Evolutionary conservation across 1,140 invertebrate genomes (phyloP).

Genomic region (Tetragnatha versicolor): DNA sequence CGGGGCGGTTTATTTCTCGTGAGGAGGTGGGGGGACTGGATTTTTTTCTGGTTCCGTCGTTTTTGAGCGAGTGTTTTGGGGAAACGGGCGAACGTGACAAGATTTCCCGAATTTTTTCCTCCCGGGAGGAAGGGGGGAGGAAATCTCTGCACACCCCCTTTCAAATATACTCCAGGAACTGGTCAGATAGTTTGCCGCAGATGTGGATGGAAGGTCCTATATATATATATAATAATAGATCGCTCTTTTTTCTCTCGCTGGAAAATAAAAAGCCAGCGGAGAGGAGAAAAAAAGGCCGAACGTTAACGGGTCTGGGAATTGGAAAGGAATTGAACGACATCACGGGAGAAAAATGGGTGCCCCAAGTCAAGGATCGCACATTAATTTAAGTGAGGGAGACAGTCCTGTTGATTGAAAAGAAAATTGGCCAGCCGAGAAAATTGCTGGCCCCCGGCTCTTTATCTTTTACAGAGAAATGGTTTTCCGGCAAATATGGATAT

Average conservation of each 20-base stretch:
- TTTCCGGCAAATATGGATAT: no score
- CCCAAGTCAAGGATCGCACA: slow-evolving; percentile 39
- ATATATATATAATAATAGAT: slow-evolving; percentile 3
- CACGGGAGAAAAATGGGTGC: slow-evolving; percentile 7
- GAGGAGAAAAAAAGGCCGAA: neutral
- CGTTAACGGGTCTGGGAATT: slow-evolving; percentile 34
- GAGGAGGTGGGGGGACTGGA: neutral
- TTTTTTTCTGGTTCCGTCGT: no score
- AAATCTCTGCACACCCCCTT: no score
- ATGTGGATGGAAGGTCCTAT: neutral
- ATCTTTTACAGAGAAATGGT: no score
- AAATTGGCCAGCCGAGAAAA: slow-evolving; percentile 28
- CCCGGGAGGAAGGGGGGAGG: neutral
- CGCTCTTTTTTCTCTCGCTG: neutral
- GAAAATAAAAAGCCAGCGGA: no score
- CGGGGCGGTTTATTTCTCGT: neutral
- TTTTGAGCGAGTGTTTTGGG: slow-evolving; percentile 26
- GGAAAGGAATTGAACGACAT: slow-evolving; percentile 19
- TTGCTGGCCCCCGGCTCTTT: no score
- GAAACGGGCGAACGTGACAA: slow-evolving; percentile 47
- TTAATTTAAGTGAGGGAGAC: slow-evolving; percentile 37
- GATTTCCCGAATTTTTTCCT: slow-evolving; percentile 22
- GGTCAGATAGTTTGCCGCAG: slow-evolving; percentile 30
- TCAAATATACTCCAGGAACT: no score
- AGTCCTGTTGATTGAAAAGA: slow-evolving; percentile 42